Conservation (phyloP, 2,113 vertebrate species). For the Pogona vitticeps region DNA sequence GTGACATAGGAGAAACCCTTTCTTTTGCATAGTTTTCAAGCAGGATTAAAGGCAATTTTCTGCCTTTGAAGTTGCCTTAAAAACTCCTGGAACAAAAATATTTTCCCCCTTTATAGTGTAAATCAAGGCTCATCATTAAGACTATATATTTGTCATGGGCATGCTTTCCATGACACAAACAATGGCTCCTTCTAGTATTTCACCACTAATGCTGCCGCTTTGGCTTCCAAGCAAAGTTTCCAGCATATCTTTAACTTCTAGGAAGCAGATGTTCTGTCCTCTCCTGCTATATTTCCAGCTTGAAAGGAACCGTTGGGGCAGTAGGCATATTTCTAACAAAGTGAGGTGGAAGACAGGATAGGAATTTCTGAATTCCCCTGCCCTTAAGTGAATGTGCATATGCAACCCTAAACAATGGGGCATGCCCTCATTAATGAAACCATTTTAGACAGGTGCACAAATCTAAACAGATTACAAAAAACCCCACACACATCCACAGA, state of each 20-base stretch:
- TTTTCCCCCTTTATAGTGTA: conserved; percentile 7
- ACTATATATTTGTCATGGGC: background rate
- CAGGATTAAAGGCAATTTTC: conserved; percentile 8
- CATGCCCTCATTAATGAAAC: too few relatives aligned
- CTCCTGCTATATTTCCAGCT: background rate
- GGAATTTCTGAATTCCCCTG: background rate
- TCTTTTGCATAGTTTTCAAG: background rate
- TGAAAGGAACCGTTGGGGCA: background rate
- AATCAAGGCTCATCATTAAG: conserved; percentile 22
- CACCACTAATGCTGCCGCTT: background rate
- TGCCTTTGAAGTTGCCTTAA: conserved; percentile 12
- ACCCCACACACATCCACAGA: too few relatives aligned
- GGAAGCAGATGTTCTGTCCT: background rate
- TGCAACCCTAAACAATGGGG: too few relatives aligned
- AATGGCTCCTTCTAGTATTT: background rate
- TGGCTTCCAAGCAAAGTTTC: background rate
- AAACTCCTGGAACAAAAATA: background rate
- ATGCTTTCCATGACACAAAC: background rate
- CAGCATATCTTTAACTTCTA: accelerated
- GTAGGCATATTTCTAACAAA: background rate
- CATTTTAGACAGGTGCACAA: too few relatives aligned
- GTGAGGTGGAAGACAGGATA: background rate
- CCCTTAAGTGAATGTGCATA: background rate
- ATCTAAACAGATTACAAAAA: too few relatives aligned
- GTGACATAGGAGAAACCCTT: accelerated